Evolutionary conservation across 2,888 invertebrate genomes (phyloP).

Genomic region (Drosophila acutilabella): DNA sequence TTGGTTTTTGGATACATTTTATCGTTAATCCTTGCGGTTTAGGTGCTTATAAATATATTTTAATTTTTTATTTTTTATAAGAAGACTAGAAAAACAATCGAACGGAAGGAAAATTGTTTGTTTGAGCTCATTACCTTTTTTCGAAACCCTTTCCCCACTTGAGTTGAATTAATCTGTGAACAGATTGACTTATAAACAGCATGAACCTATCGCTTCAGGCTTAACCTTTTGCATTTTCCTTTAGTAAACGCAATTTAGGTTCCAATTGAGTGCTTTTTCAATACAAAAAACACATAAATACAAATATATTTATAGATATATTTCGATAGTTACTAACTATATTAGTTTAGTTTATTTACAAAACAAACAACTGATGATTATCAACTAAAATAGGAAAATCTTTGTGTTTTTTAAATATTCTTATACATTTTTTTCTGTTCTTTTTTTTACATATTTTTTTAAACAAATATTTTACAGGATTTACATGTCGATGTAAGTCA

Average conservation of each 20-base stretch:
- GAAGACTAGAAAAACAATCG: no score
- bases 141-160: background rate
- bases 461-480: constrained; percentile 86
- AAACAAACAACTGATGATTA: constrained; percentile 31
- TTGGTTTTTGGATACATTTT: constrained; percentile 8
- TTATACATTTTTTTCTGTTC: constrained; percentile 81
- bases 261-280: constrained; percentile 23
- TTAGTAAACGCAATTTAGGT: constrained; percentile 12
- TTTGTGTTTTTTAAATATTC: constrained; percentile 68
- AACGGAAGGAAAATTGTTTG: no score
- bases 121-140: no score
- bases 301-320: constrained; percentile 20
- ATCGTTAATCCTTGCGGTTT: background rate
- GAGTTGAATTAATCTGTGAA: background rate
- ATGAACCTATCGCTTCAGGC: constrained; percentile 30
- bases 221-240: constrained; percentile 2
- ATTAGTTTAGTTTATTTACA: constrained; percentile 50
- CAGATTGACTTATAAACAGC: constrained; percentile 11
- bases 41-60: background rate
- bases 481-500: constrained; percentile 87
- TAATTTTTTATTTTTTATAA: no score
- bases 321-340: constrained; percentile 31
- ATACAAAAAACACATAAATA: background rate
- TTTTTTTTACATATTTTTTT: constrained; percentile 81
- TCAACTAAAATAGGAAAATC: constrained; percentile 45